Percentiles rank a stretch among this genome's conserved stretches.
Conservation (phyloP, 1,140 invertebrate genomes). For the Euwallacea fornicatus region DNA sequence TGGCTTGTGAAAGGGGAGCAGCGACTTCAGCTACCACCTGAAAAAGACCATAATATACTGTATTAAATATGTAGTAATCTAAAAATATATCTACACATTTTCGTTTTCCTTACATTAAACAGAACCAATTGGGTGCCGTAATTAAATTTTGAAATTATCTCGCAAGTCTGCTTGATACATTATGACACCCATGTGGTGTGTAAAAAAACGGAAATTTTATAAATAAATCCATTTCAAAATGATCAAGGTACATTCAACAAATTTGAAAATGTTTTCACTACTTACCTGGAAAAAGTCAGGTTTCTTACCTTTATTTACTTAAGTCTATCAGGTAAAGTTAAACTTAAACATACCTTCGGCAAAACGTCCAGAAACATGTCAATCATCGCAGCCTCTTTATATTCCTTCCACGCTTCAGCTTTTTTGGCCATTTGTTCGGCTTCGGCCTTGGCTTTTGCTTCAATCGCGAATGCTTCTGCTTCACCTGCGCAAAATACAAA, state of each 20-base stretch:
- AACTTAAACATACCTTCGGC: slow-evolving; percentile 75
- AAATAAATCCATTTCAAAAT: too few species aligned
- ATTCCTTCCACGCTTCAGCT: slow-evolving; percentile 94
- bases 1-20: slow-evolving; percentile 88
- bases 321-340: neutral
- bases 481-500: slow-evolving; percentile 56
- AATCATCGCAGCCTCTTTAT: slow-evolving; percentile 94
- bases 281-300: neutral
- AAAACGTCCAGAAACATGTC: slow-evolving; percentile 97
- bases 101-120: too few species aligned
- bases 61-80: neutral
- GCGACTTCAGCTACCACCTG: slow-evolving; percentile 83
- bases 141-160: too few species aligned
- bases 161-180: too few species aligned
- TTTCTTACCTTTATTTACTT: slow-evolving; percentile 4
- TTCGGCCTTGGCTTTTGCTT: slow-evolving; percentile 92
- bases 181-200: too few species aligned
- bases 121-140: too few species aligned
- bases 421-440: slow-evolving; percentile 96
- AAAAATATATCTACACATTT: neutral
- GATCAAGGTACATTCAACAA: too few species aligned
- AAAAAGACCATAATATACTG: neutral
- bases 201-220: too few species aligned
- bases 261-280: too few species aligned
- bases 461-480: slow-evolving; percentile 91